Evolutionary conservation across 2,888 invertebrate genomes (phyloP).

Genomic region (Limnephilus marmoratus): DNA sequence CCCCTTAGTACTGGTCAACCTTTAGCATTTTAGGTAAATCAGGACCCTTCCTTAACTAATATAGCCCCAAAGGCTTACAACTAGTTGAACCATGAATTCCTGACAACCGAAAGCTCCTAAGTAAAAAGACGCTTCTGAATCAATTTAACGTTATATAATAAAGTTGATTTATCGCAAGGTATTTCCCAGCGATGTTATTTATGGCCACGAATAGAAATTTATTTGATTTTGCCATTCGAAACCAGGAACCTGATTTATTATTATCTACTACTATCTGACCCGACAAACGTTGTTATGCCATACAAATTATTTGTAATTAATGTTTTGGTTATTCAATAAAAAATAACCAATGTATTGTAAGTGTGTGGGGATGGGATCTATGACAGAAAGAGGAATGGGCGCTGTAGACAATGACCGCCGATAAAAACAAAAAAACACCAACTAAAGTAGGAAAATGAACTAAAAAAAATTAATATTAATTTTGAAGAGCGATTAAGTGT

Average conservation of each 20-base stretch:
- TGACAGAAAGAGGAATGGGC: too few species aligned
- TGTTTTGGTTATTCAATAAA: too few species aligned
- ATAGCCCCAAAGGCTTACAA: slow-evolving; percentile 19
- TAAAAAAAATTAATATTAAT: too few species aligned
- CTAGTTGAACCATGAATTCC: neutral
- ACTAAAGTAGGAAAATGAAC: too few species aligned
- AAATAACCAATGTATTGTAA: too few species aligned
- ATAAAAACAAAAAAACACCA: too few species aligned
- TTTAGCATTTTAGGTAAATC: slow-evolving; percentile 33
- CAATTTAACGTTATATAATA: neutral
- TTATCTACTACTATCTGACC: neutral
- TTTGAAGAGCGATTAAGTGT: too few species aligned
- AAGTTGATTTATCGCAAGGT: neutral
- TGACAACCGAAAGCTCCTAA: neutral
- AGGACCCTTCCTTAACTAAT: slow-evolving; percentile 9
- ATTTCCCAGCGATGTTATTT: neutral
- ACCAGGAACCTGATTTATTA: neutral
- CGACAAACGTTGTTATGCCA: too few species aligned
- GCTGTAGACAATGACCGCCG: too few species aligned
- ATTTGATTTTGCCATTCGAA: neutral
- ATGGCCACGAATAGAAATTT: neutral
- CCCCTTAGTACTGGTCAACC: slow-evolving; percentile 1
- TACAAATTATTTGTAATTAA: too few species aligned
- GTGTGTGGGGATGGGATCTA: too few species aligned
- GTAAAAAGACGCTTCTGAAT: neutral